Percentiles rank a stretch among this genome's conserved stretches.
These are phyloP conservation scores for Pycnonotus jocosus DNA, from an alignment of 2,113 vertebrate species.

Conservation along the genomic window DNA sequence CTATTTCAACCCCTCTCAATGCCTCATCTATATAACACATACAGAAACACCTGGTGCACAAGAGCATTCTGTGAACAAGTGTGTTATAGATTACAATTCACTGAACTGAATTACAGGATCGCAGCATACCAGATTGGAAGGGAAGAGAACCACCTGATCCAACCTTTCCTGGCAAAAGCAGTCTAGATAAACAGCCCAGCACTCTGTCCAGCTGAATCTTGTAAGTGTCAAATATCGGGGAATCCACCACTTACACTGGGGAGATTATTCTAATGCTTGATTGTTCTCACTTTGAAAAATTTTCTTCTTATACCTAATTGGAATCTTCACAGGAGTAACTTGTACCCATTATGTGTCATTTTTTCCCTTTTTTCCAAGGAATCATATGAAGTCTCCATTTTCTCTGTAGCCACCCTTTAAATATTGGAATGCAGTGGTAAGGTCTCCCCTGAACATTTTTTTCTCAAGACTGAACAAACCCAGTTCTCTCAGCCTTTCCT, in stretches of 20 bases:
- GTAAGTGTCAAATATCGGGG: neutral
- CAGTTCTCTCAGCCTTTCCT: neutral
- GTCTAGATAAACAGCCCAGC: neutral
- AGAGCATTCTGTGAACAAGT: neutral
- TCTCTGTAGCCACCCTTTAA: neutral
- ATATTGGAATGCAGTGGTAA: neutral
- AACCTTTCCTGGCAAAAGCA: neutral
- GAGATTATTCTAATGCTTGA: neutral
- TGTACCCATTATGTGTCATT: neutral
- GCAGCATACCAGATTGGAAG: neutral
- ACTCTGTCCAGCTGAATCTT: neutral
- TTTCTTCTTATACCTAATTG: neutral
- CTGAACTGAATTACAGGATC: neutral
- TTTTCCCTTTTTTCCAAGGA: neutral
- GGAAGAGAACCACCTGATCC: neutral
- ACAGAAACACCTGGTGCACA: neutral
- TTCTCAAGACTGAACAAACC: neutral
- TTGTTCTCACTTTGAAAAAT: neutral
- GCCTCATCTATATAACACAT: neutral
- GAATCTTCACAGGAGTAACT: neutral
- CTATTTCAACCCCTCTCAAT: neutral
- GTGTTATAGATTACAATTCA: rapidly evolving
- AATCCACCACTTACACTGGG: neutral
- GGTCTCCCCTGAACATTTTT: neutral
- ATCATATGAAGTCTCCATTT: neutral